A percentile compares a stretch with the other conserved stretches of the same genome.
Evolutionary conservation across 2,888 invertebrate genomes (phyloP).

Genomic region (Protonemura montana): DNA sequence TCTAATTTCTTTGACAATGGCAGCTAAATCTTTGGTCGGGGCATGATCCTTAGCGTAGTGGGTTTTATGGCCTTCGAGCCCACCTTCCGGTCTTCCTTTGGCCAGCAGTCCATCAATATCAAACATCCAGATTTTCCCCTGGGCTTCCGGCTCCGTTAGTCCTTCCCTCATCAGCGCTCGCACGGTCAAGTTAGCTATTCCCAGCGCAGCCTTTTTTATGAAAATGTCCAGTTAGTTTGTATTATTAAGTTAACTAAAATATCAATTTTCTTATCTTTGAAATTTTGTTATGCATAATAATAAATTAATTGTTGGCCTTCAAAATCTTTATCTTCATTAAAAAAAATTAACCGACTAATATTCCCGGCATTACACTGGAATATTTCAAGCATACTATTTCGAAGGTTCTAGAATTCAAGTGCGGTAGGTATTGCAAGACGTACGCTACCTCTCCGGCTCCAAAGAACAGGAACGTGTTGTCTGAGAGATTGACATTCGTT

Average conservation of each 20-base stretch:
- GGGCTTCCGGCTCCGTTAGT: slow-evolving; percentile 72
- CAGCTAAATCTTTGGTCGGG: slow-evolving; percentile 78
- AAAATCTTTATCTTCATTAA: neutral
- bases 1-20: slow-evolving; percentile 82
- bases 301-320: too few species aligned
- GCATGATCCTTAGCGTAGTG: slow-evolving; percentile 80
- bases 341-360: neutral
- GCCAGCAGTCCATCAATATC: slow-evolving; percentile 92
- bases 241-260: too few species aligned
- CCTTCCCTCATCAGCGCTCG: slow-evolving; percentile 85
- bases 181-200: slow-evolving; percentile 89
- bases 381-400: too few species aligned
- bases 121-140: slow-evolving; percentile 90
- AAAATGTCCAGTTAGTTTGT: too few species aligned
- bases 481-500: slow-evolving; percentile 81
- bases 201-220: slow-evolving; percentile 78
- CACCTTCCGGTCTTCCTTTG: slow-evolving; percentile 69
- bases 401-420: too few species aligned
- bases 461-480: slow-evolving; percentile 90
- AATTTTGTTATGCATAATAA: too few species aligned
- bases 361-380: neutral
- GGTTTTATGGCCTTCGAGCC: slow-evolving; percentile 65
- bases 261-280: too few species aligned
- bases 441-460: slow-evolving; percentile 81
- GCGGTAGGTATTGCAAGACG: neutral